Conservation (phyloP, 2,888 invertebrate species). For the Himalopsyche tibetana region DNA sequence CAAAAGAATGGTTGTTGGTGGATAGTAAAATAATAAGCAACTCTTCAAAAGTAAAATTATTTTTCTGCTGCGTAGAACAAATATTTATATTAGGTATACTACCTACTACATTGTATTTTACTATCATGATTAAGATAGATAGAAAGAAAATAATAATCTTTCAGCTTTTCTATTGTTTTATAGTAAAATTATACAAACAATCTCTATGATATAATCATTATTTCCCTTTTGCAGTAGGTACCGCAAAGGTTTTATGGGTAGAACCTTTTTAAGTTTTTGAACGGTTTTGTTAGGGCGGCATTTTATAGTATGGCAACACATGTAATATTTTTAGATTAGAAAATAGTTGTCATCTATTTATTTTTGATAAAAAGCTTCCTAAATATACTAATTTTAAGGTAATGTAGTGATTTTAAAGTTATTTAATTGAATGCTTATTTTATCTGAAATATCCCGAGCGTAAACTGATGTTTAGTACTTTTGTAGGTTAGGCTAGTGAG, state of each 20-base stretch:
- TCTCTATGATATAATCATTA: no score
- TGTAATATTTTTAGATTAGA: slow-evolving; percentile 79
- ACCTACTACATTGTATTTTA: no score
- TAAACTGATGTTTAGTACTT: slow-evolving; percentile 69
- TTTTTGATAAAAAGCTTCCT: slow-evolving; percentile 69
- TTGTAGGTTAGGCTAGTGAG: slow-evolving; percentile 78
- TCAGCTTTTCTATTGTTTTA: no score
- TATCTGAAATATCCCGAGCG: slow-evolving; percentile 53
- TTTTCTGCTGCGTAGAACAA: no score
- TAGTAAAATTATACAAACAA: no score
- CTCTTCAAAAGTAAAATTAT: no score
- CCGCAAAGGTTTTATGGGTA: neutral
- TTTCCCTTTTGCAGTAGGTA: neutral
- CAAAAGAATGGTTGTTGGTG: no score
- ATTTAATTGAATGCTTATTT: slow-evolving; percentile 46
- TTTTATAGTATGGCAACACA: slow-evolving; percentile 62
- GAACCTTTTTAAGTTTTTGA: slow-evolving; percentile 3
- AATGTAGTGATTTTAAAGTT: slow-evolving; percentile 47
- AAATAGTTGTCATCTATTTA: slow-evolving; percentile 73
- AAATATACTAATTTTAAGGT: slow-evolving; percentile 63
- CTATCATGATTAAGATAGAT: no score
- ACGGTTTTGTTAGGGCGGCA: slow-evolving; percentile 45
- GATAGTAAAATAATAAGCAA: no score
- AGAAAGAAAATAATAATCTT: no score
- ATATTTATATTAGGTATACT: no score